Conservation (phyloP, 1,140 invertebrate species). For the Hermetia illucens region DNA sequence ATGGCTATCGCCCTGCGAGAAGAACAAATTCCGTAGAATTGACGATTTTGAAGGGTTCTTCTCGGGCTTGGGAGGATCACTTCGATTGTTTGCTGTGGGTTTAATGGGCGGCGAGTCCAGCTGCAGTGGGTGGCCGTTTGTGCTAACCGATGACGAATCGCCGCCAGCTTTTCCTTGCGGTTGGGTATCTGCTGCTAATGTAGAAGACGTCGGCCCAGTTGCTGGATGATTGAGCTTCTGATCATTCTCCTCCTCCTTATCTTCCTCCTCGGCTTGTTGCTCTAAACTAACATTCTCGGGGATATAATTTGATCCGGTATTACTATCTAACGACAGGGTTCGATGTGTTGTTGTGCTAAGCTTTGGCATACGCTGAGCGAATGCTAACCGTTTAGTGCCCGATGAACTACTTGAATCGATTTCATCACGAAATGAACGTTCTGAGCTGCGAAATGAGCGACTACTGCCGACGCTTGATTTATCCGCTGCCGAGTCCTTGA, state of each 20-base stretch:
- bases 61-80: neutral
- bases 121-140: neutral
- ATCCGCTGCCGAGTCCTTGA: conserved; percentile 6
- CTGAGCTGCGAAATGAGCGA: conserved; percentile 6
- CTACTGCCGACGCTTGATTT: conserved; percentile 7
- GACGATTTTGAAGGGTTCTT: conserved; percentile 5
- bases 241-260: neutral
- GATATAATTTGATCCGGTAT: conserved; percentile 4
- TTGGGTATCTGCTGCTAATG: neutral
- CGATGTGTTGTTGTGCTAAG: conserved; percentile 4
- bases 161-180: neutral
- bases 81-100: neutral
- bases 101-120: neutral
- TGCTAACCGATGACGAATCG: neutral
- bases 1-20: conserved; percentile 3
- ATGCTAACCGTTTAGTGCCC: conserved; percentile 2
- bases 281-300: conserved; percentile 4
- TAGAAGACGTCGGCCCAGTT: neutral
- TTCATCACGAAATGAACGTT: conserved; percentile 5
- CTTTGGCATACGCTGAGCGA: conserved; percentile 4
- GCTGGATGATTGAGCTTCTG: neutral
- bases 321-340: conserved; percentile 7
- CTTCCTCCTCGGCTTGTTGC: conserved; percentile 3
- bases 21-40: conserved; percentile 7
- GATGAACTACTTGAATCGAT: conserved; percentile 3